phyloP scores from a whole-genome alignment of 2,888 invertebrate species.

The Pseudococcus longispinus region DNA sequence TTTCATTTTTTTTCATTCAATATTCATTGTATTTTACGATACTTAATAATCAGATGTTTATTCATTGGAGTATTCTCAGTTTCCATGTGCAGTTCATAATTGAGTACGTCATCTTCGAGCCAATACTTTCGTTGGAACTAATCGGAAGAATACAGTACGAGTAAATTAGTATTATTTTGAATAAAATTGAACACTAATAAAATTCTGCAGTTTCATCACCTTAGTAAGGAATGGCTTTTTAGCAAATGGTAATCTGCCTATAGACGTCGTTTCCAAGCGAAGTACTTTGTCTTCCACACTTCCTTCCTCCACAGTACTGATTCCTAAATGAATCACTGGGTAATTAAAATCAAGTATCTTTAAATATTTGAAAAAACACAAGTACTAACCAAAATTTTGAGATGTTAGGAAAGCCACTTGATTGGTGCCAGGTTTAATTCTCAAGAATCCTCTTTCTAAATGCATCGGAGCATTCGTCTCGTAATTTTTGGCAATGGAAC shows the following conservation, averaged over 20 bases:
- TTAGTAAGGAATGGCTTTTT: not conserved
- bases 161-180: not conserved
- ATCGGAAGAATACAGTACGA: not conserved
- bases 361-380: not conserved
- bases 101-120: not conserved
- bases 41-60: not conserved
- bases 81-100: conserved; percentile 4
- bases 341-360: not conserved
- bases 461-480: not conserved
- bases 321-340: not conserved
- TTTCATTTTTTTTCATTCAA: not conserved
- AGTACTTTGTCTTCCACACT: not conserved
- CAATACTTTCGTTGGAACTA: conserved; percentile 20
- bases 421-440: not conserved
- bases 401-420: not conserved
- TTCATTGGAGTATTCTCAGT: not conserved
- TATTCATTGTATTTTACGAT: not conserved
- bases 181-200: not conserved
- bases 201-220: not conserved
- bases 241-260: not conserved
- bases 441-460: conserved; percentile 8
- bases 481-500: not conserved
- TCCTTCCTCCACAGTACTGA: not conserved
- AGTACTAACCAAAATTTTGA: not conserved
- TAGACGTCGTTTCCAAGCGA: not conserved